Conservation (phyloP, 2,113 vertebrate species). For the Accipiter virgatus region DNA sequence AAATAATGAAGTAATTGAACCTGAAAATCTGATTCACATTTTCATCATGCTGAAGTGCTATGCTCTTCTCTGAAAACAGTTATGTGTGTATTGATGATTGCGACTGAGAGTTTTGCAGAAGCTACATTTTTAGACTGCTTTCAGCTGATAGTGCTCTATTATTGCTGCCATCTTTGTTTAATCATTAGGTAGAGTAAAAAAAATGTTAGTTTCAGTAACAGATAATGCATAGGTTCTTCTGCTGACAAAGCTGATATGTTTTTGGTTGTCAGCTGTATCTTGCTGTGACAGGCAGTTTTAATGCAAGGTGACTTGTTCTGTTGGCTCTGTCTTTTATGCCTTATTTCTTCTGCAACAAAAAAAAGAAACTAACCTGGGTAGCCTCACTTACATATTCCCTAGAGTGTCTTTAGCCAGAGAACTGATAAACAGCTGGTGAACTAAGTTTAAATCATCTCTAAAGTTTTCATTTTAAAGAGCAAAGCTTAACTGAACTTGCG, state of each 20-base stretch:
- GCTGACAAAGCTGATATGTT: slow-evolving; percentile 1
- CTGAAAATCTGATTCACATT: neutral
- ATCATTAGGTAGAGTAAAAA: neutral
- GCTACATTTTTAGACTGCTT: neutral
- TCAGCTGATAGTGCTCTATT: neutral
- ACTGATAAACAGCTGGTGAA: neutral
- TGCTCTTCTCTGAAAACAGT: neutral
- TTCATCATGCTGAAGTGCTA: neutral
- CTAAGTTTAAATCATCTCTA: neutral
- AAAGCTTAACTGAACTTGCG: neutral
- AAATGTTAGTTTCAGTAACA: neutral
- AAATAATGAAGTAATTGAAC: neutral
- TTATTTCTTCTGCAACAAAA: neutral
- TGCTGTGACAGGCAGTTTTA: slow-evolving; percentile 6
- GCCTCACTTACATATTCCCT: neutral
- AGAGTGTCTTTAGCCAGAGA: neutral
- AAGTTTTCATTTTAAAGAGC: neutral
- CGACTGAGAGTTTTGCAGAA: neutral
- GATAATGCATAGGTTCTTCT: neutral
- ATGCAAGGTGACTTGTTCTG: neutral
- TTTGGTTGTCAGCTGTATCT: neutral
- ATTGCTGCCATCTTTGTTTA: slow-evolving; percentile 13
- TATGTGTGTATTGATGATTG: neutral
- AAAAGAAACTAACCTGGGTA: neutral
- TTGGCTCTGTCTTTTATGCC: neutral